Evolutionary conservation across 1,140 invertebrate species (phyloP), one percentile per base, ranked within the genome.

Genomic region (Pachypsylla venusta): DNA sequence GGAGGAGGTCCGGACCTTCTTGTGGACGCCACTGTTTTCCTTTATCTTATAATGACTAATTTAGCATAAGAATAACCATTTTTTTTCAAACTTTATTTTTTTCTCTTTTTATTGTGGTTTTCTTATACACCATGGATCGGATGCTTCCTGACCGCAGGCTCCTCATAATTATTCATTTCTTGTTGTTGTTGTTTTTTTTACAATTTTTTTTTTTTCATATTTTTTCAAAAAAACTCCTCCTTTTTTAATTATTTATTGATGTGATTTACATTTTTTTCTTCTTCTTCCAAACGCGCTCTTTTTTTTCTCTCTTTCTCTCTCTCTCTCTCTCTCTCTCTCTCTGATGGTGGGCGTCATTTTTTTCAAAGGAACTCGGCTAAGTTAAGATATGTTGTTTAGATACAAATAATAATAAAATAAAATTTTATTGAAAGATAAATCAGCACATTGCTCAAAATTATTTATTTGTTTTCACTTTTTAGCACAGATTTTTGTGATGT

Each of bases 181-280:
- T 48, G 22, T 48, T 48, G 7, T 48, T 48, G 16, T 22, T 48
- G 30, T 48, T 19, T 48, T 48, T 19, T 48, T 48, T 19, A 10
- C 16, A 48, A 19, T 48, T 48, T 48, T 48, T 19, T 48, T 48
- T 22, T n/a, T 48, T 22, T 48, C 22, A n/a, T 48, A 48, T 22
- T 22, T 48, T n/a, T n/a, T n/a, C n/a, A 48, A 48, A 48, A 48
- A n/a, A 48, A 48, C 42, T 48, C 42, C 42, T 48, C 42, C 42
- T 48, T 19, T 48, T 48, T 48, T 48, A 48, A 48, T 48, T 48
- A 48, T 48, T 48, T 48, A 48, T 48, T 48, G 42, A 48, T 48
- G 42, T 48, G 42, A 48, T 48, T 48, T 48, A 48, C 42, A 48
- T 48, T 48, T 35, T 48, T 48, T 22, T 48, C 22, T 48, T 22